Conservation (phyloP, 1,140 invertebrate species). For the Paraescarpia echinospica region DNA sequence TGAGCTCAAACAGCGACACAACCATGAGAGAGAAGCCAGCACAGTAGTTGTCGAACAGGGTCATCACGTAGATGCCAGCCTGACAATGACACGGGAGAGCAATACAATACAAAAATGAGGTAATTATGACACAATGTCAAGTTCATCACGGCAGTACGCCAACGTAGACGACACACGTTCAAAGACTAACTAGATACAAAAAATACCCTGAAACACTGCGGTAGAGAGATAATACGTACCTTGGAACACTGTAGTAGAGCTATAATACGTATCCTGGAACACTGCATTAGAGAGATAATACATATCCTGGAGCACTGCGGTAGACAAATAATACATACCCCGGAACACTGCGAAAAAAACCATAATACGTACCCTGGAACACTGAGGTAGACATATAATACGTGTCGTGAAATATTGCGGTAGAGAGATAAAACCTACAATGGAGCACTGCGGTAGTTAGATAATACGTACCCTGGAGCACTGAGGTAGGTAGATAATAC, state of each 20-base stretch:
- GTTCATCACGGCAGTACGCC: too few species aligned
- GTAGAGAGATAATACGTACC: neutral
- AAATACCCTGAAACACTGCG: neutral
- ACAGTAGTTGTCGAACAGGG: conserved; percentile 58
- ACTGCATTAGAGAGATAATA: neutral
- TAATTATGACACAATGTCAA: neutral
- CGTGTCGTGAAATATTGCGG: neutral
- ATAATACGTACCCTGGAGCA: neutral
- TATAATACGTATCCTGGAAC: neutral
- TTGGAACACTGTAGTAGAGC: too few species aligned
- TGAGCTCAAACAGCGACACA: conserved; percentile 33
- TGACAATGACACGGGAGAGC: conserved; percentile 18
- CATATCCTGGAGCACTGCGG: neutral
- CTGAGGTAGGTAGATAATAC: neutral
- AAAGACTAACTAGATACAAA: neutral
- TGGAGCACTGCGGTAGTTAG: neutral
- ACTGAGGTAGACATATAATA: conserved; percentile 8
- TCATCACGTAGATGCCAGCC: conserved; percentile 57
- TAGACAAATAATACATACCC: neutral
- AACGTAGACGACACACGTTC: too few species aligned
- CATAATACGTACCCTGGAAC: conserved; percentile 27
- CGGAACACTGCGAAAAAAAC: neutral
- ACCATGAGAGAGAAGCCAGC: conserved; percentile 41
- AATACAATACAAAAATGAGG: conserved; percentile 9
- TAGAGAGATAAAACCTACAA: neutral